Percentiles rank a stretch among this genome's conserved stretches.
phyloP scores from a whole-genome alignment of 2,888 invertebrate species.

The Oconnorella tubifera region DNA sequence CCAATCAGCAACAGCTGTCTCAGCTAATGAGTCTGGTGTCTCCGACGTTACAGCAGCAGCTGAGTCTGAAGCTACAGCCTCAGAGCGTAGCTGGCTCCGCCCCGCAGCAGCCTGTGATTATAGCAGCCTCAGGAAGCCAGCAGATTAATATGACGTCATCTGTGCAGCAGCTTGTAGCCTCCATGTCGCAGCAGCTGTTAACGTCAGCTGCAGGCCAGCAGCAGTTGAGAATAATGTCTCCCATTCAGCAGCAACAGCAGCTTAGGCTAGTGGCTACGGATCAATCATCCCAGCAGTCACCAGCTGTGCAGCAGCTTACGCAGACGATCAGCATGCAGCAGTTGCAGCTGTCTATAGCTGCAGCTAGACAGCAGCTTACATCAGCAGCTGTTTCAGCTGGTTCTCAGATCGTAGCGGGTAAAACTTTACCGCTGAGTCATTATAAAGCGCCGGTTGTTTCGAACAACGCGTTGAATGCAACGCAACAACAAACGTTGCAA shows the following conservation, averaged over 20 bases:
- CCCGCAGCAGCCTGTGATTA: neutral
- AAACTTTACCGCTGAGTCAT: no score
- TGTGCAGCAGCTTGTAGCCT: neutral
- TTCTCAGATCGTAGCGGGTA: no score
- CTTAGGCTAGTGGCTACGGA: slow-evolving; percentile 6
- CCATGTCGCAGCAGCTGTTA: slow-evolving; percentile 2
- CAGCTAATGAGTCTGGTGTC: neutral
- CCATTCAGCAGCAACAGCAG: slow-evolving; percentile 18
- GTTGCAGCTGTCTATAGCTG: slow-evolving; percentile 11
- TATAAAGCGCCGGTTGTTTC: no score
- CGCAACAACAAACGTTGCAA: no score
- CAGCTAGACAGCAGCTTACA: slow-evolving; percentile 14
- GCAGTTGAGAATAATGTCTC: slow-evolving; percentile 12
- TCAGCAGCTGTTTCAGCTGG: neutral
- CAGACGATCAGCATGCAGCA: slow-evolving; percentile 15
- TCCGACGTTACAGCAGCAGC: no score
- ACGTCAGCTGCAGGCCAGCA: slow-evolving; percentile 6
- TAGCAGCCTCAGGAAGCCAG: slow-evolving; percentile 5
- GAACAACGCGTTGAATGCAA: no score
- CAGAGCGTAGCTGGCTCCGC: no score
- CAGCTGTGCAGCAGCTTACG: slow-evolving; percentile 16
- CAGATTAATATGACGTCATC: slow-evolving; percentile 10
- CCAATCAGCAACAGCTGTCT: neutral
- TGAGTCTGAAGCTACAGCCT: no score
- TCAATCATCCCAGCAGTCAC: slow-evolving; percentile 2